Conservation (phyloP, 2,888 invertebrate genomes). For the Drosophila greeni region DNA sequence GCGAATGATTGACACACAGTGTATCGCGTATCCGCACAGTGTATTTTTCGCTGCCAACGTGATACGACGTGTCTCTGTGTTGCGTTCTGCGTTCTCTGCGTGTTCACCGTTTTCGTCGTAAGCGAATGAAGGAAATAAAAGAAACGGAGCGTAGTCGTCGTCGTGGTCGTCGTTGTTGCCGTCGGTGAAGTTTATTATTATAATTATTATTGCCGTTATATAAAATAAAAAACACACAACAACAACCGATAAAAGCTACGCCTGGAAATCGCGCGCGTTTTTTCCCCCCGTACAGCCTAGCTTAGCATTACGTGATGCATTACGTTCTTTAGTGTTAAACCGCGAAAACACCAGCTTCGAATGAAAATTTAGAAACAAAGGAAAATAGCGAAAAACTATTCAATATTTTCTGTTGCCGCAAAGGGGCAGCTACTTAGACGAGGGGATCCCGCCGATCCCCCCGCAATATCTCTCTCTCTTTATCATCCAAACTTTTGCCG, state of each 20-base stretch:
- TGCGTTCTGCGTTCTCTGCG: conserved; percentile 54
- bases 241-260: conserved; percentile 18
- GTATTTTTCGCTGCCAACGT: conserved; percentile 80
- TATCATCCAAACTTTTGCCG: conserved; percentile 38
- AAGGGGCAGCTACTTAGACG: conserved; percentile 32
- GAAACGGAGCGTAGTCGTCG: conserved; percentile 48
- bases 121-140: conserved; percentile 61
- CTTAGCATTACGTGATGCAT: conserved; percentile 16
- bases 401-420: conserved; percentile 7
- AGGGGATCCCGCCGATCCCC: conserved; percentile 44
- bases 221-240: conserved; percentile 32
- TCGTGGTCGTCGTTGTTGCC: conserved; percentile 56
- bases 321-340: conserved; percentile 10
- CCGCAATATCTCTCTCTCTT: conserved; percentile 36
- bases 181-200: conserved; percentile 60
- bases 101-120: conserved; percentile 61
- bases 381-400: conserved; percentile 16
- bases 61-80: conserved; percentile 78
- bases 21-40: conserved; percentile 69
- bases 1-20: no score
- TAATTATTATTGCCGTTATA: conserved; percentile 51
- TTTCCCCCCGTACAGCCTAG: conserved; percentile 19
- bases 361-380: background rate
- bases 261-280: conserved; percentile 35
- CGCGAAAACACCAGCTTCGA: background rate